Percentiles rank a stretch among this genome's conserved stretches.
These are phyloP conservation scores for Automeris io DNA, from an alignment of 2,888 invertebrate species.

Conservation along the genomic window DNA sequence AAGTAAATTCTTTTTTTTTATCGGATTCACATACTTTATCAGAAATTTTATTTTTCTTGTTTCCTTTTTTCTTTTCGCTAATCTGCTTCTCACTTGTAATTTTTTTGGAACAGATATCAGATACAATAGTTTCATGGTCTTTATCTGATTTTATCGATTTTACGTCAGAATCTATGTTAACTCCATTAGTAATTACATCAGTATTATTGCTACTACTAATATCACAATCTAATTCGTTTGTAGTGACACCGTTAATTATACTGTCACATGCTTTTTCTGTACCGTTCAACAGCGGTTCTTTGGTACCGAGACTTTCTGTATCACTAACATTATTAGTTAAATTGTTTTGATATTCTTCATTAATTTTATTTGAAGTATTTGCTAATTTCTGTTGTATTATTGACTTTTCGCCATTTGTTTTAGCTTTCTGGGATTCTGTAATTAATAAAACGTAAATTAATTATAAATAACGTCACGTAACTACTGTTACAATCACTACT, in stretches of 20 bases:
- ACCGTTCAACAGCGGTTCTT: slow-evolving; percentile 67
- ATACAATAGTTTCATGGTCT: slow-evolving; percentile 29
- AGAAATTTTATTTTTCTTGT: slow-evolving; percentile 41
- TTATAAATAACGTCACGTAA: background rate
- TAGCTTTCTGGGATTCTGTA: slow-evolving; percentile 55
- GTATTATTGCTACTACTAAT: slow-evolving; percentile 71
- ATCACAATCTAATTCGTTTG: slow-evolving; percentile 70
- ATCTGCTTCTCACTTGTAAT: slow-evolving; percentile 36
- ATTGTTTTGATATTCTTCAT: slow-evolving; percentile 46
- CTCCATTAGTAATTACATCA: slow-evolving; percentile 72
- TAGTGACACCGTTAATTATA: slow-evolving; percentile 60
- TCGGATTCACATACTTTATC: slow-evolving; percentile 46
- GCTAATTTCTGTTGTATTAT: slow-evolving; percentile 39
- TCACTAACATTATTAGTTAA: slow-evolving; percentile 36
- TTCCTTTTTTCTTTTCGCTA: slow-evolving; percentile 55
- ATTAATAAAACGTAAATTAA: slow-evolving; percentile 11
- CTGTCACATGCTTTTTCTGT: slow-evolving; percentile 44
- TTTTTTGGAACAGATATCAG: slow-evolving; percentile 37
- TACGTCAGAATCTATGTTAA: slow-evolving; percentile 56
- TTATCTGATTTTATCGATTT: slow-evolving; percentile 63
- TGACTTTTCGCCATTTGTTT: slow-evolving; percentile 46
- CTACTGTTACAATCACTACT: slow-evolving; percentile 3
- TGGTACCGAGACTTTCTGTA: slow-evolving; percentile 57
- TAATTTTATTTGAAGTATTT: slow-evolving; percentile 46
- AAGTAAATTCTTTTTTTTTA: slow-evolving; percentile 42